Evolutionary conservation across 2,113 vertebrate genomes (phyloP), one percentile per base, ranked within the genome.

Genomic region (Porphyrio hochstetteri): DNA sequence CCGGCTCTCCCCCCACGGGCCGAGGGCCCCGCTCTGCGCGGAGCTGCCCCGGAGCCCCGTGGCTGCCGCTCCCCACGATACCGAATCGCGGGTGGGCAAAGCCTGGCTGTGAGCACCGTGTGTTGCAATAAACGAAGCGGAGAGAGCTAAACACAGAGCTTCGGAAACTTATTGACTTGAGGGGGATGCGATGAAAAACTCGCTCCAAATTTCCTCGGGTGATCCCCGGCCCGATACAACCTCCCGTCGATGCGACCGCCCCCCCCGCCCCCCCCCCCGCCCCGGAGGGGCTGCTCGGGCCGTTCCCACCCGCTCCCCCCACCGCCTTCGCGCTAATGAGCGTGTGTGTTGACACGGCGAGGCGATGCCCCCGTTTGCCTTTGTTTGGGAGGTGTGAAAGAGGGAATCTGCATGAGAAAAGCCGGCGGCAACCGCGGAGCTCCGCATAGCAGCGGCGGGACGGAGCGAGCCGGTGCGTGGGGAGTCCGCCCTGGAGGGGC

Each of bases 351-450:
- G 98, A 97, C 98, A 97, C 95, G 97, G 96, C 96, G 93, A 98
- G 87, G 96, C 97, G 74, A 96, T 98, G 97, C 97, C 98, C 98
- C 96, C 97, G 97, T 98, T 98, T 97, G 98, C 97, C 98, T 98
- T 98, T 98, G 98, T 98, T 98, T 98, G 95, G 97, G 96, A 98
- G 98, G 98, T 98, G 98, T 98, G 98, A 98, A 98, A 97, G 92
- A 97, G 97, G 87, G 94, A 96, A 97, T 97, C 97, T 97, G 97
- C 96, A 95, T 98, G 86, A 93, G 94, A 97, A 95, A 98, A 97
- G 97, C 94, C 75, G 88, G 59, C 88, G 64, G 88, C 93, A 69
- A 72, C 77, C 16, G 79, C 90, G 85, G 85, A 87, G 80, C 93
- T 82, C 75, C n/a, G 82, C 76, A 7, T 8, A 29, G 61, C 79